These are phyloP conservation scores for Leucophenga montana DNA, from an alignment of 2,888 invertebrate genomes.

Conservation along the genomic window DNA sequence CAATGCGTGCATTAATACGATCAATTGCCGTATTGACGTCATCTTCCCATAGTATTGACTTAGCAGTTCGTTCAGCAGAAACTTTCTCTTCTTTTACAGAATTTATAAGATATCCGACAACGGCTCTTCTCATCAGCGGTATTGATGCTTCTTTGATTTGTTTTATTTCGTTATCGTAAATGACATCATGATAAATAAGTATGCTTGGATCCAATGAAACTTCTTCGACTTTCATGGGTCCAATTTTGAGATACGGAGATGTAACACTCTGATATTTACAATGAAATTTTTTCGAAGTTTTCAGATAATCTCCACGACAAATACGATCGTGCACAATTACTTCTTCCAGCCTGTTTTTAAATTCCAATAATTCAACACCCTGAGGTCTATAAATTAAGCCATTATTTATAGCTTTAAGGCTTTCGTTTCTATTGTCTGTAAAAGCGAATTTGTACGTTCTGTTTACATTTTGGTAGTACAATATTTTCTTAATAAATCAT, in stretches of 20 bases:
- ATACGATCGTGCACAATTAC: constrained; percentile 17
- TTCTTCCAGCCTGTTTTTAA: neutral
- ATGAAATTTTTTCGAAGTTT: constrained; percentile 25
- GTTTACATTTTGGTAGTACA: neutral
- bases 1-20: constrained; percentile 32
- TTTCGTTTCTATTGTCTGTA: neutral
- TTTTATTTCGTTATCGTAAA: constrained; percentile 31
- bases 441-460: neutral
- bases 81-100: too few relatives aligned
- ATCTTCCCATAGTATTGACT: neutral
- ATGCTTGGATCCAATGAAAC: constrained; percentile 42
- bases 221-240: constrained; percentile 43
- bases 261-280: constrained; percentile 29
- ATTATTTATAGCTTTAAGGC: neutral
- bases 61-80: neutral
- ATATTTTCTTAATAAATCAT: neutral
- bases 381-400: neutral
- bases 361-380: neutral
- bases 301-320: constrained; percentile 30
- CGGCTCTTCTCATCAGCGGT: constrained; percentile 12
- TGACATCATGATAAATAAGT: constrained; percentile 40
- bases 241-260: constrained; percentile 39
- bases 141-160: constrained; percentile 19
- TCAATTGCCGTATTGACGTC: neutral
- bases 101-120: neutral